Conservation (phyloP, 1,140 invertebrate genomes). For the Paracyclopina nana region DNA sequence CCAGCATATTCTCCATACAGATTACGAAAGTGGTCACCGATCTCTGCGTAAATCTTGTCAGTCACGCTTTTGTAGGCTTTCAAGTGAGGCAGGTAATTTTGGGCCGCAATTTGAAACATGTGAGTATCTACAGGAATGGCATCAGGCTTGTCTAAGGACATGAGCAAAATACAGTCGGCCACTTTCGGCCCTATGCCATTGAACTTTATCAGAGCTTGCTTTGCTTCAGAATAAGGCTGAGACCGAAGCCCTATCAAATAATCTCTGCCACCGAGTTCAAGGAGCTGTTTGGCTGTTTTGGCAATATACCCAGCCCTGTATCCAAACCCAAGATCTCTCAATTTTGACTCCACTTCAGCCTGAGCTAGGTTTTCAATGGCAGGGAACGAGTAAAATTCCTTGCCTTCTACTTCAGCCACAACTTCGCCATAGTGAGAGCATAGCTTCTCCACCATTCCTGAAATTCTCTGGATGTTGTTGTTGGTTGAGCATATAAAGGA, state of each 20-base stretch:
- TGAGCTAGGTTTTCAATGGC: slow-evolving; percentile 38
- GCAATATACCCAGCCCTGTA: slow-evolving; percentile 62
- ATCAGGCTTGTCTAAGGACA: slow-evolving; percentile 73
- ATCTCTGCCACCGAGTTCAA: slow-evolving; percentile 38
- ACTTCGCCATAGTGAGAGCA: slow-evolving; percentile 56
- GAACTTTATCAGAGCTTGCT: slow-evolving; percentile 46
- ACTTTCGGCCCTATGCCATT: slow-evolving; percentile 79
- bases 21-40: slow-evolving; percentile 53
- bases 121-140: slow-evolving; percentile 91
- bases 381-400: slow-evolving; percentile 59
- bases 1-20: slow-evolving; percentile 72
- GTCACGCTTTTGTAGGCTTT: slow-evolving; percentile 55
- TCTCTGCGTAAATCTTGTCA: slow-evolving; percentile 58
- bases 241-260: slow-evolving; percentile 50
- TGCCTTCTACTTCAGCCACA: slow-evolving; percentile 43
- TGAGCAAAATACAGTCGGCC: slow-evolving; percentile 93
- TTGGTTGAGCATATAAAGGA: slow-evolving; percentile 94
- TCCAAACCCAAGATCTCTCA: slow-evolving; percentile 49
- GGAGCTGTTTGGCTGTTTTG: slow-evolving; percentile 44
- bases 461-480: slow-evolving; percentile 80
- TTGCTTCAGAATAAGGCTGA: slow-evolving; percentile 48
- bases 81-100: slow-evolving; percentile 60
- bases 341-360: slow-evolving; percentile 39
- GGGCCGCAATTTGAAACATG: slow-evolving; percentile 70
- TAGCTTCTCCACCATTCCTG: slow-evolving; percentile 74